A percentile compares a stretch with the other conserved stretches of the same genome.
phyloP scores from a whole-genome alignment of 2,888 invertebrate genomes.

The Venustoraphidia nigricollis region DNA sequence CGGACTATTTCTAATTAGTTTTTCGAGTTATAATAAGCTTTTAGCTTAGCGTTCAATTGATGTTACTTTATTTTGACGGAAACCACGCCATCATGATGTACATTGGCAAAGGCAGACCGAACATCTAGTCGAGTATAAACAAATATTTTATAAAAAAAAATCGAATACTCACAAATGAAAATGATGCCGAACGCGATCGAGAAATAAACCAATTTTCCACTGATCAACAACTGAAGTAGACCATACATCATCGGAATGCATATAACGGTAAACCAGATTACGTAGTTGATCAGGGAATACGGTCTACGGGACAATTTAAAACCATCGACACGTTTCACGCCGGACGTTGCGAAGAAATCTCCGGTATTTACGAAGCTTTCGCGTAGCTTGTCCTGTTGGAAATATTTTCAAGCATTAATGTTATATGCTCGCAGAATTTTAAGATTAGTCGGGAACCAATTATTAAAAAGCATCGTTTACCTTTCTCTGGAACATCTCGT shows the following conservation, averaged over 20 bases:
- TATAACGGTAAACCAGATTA: constrained; percentile 51
- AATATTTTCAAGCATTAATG: constrained; percentile 2
- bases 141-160: not conserved
- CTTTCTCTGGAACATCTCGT: constrained; percentile 67
- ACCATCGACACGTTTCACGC: constrained; percentile 43
- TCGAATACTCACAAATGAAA: constrained; percentile 53
- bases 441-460: not conserved
- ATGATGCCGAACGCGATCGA: constrained; percentile 54
- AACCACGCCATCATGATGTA: too few species aligned
- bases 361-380: constrained; percentile 61
- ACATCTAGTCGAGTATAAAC: not conserved
- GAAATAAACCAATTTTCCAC: constrained; percentile 56
- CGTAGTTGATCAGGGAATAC: constrained; percentile 53
- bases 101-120: too few species aligned
- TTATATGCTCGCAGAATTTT: not conserved
- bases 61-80: too few species aligned
- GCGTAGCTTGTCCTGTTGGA: constrained; percentile 48
- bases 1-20: too few species aligned
- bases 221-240: constrained; percentile 46
- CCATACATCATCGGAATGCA: constrained; percentile 58
- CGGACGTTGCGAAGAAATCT: constrained; percentile 64
- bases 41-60: too few species aligned
- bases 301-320: constrained; percentile 42
- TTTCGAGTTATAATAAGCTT: too few species aligned
- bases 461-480: constrained; percentile 28